phyloP scores from a whole-genome alignment of 2,113 vertebrate species.

The Chionodraco myersi region DNA sequence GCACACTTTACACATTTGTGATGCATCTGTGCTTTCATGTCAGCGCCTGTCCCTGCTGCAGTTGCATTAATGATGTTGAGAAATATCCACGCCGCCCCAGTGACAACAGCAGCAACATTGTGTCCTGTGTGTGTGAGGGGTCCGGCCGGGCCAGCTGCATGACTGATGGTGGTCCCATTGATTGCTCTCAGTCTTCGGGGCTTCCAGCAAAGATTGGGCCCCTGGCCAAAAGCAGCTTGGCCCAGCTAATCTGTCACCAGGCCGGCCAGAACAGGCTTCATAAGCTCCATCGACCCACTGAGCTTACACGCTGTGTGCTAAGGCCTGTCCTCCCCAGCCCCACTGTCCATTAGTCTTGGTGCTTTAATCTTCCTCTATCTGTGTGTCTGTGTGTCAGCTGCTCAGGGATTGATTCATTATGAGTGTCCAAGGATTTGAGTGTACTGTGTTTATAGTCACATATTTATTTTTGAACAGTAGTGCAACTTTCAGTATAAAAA shows the following conservation, averaged over 20 bases:
- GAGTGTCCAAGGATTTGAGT: constrained; percentile 62
- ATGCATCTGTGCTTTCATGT: constrained; percentile 33
- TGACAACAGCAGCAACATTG: constrained; percentile 60
- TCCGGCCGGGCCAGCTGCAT: constrained; percentile 73
- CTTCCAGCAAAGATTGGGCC: constrained; percentile 77
- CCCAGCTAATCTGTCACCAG: constrained; percentile 79
- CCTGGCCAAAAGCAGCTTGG: constrained; percentile 75
- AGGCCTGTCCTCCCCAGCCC: constrained; percentile 74
- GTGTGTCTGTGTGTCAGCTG: constrained; percentile 70
- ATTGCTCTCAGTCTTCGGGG: constrained; percentile 75
- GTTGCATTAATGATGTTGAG: constrained; percentile 63
- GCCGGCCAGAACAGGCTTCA: constrained; percentile 73
- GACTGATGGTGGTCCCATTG: constrained; percentile 81
- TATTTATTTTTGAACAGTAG: too few species aligned
- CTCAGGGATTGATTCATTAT: constrained; percentile 77
- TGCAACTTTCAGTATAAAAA: too few species aligned
- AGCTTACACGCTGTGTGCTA: constrained; percentile 72
- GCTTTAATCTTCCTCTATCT: constrained; percentile 80
- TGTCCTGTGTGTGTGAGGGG: constrained; percentile 60
- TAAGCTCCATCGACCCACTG: constrained; percentile 78
- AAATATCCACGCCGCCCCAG: constrained; percentile 51
- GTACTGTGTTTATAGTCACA: constrained; percentile 56
- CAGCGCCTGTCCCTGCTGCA: constrained; percentile 28
- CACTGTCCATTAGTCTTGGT: constrained; percentile 78
- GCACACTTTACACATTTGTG: constrained; percentile 11